Evolutionary conservation across 1,140 invertebrate species (phyloP).

Genomic region (Drosophila sturtevanti): DNA sequence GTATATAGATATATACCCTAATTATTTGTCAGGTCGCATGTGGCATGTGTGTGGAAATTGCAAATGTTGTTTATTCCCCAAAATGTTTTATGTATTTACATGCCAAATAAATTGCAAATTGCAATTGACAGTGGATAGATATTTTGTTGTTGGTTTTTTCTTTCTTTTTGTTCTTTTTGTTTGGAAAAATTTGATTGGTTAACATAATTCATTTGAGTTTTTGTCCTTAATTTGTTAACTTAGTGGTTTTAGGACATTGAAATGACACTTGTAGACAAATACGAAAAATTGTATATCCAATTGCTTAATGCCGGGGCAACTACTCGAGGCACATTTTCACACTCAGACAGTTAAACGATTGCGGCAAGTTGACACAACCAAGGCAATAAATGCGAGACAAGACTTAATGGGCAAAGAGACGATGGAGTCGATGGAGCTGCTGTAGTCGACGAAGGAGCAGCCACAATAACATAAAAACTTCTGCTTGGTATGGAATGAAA

Average conservation of each 20-base stretch:
- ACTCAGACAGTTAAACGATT: slow-evolving; percentile 43
- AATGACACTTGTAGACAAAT: background rate
- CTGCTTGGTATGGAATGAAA: background rate
- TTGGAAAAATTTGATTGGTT: slow-evolving; percentile 46
- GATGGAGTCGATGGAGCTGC: background rate
- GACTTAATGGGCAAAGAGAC: background rate
- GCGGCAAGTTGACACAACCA: slow-evolving; percentile 34
- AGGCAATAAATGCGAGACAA: slow-evolving; percentile 15
- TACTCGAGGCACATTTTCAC: slow-evolving; percentile 4
- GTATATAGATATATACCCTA: background rate
- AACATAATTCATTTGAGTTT: slow-evolving; percentile 54
- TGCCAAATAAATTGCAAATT: slow-evolving; percentile 34
- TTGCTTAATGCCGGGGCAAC: background rate
- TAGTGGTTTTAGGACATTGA: background rate
- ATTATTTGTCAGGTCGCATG: background rate
- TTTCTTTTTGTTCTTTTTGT: too few relatives aligned
- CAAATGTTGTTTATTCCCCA: slow-evolving; percentile 23
- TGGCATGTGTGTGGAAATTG: slow-evolving; percentile 3
- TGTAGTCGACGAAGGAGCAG: background rate
- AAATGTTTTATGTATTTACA: slow-evolving; percentile 54
- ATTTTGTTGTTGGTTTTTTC: too few relatives aligned
- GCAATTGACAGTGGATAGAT: slow-evolving; percentile 51
- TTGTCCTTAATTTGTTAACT: slow-evolving; percentile 20
- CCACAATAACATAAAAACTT: background rate
- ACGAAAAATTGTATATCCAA: background rate